Evolutionary conservation across 2,113 vertebrate species (phyloP).

Genomic region (Furnarius figulus): DNA sequence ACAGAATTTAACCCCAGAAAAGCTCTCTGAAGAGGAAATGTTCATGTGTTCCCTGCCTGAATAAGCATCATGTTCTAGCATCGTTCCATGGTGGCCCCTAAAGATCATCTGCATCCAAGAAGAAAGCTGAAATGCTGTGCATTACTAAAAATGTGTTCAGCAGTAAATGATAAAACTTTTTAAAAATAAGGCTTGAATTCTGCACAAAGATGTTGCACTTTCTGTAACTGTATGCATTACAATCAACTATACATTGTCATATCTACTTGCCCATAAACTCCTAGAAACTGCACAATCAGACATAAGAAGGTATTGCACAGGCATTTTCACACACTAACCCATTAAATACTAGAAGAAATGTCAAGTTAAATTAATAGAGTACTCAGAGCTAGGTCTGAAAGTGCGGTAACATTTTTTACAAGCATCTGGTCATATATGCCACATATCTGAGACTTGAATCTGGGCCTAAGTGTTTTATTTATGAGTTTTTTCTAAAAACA

Average conservation of each 20-base stretch:
- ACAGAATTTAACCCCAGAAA: neutral
- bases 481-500: conserved; percentile 63
- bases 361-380: conserved; percentile 61
- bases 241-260: neutral
- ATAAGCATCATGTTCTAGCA: neutral
- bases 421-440: conserved; percentile 54
- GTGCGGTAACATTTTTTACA: conserved; percentile 61
- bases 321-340: conserved; percentile 42
- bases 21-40: neutral
- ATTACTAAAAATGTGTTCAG: neutral
- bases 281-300: neutral
- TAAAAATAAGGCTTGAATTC: neutral
- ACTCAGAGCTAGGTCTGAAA: conserved; percentile 20
- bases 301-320: neutral
- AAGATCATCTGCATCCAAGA: neutral
- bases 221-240: neutral
- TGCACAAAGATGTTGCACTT: neutral
- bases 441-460: conserved; percentile 42
- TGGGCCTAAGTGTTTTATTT: conserved; percentile 56
- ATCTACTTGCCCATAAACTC: neutral
- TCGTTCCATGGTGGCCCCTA: neutral
- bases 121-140: neutral
- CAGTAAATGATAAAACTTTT: neutral
- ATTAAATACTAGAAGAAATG: conserved; percentile 47
- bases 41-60: neutral